phyloP scores from a whole-genome alignment of 1,140 invertebrate species.

The Drosophila persimilis region DNA sequence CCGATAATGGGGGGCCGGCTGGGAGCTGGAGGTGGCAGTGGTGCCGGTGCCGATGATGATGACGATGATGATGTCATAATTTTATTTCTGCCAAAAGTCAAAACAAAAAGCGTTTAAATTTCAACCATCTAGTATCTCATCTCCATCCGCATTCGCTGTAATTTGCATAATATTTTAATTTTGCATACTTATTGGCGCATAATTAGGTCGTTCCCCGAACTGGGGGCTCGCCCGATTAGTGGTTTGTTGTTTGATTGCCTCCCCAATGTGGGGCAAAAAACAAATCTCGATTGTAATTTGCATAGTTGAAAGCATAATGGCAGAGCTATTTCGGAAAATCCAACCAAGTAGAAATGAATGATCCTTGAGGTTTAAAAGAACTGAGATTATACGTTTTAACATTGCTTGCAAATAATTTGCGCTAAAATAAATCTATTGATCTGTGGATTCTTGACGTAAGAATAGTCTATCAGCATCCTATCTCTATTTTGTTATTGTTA shows the following conservation, averaged over 20 bases:
- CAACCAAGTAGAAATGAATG: too few species aligned
- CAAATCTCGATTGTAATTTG: slow-evolving; percentile 12
- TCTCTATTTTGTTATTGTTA: too few species aligned
- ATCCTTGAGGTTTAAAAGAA: too few species aligned
- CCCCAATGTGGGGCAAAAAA: background rate
- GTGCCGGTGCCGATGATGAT: background rate
- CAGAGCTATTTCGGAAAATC: background rate
- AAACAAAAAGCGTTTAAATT: slow-evolving; percentile 70
- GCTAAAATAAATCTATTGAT: too few species aligned
- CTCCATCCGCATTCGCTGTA: slow-evolving; percentile 27
- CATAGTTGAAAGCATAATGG: slow-evolving; percentile 8
- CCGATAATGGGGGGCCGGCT: slow-evolving; percentile 13
- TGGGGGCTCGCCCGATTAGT: background rate
- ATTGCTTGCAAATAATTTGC: too few species aligned
- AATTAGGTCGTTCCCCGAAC: slow-evolving; percentile 53
- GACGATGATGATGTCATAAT: slow-evolving; percentile 69
- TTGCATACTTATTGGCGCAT: slow-evolving; percentile 67
- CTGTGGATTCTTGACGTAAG: too few species aligned
- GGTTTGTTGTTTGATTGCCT: slow-evolving; percentile 42
- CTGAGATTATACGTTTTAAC: too few species aligned
- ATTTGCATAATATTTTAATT: slow-evolving; percentile 79
- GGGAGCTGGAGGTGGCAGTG: background rate
- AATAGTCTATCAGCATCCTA: too few species aligned
- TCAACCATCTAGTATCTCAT: slow-evolving; percentile 24
- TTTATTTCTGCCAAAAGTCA: slow-evolving; percentile 58